Evolutionary conservation across 2,888 invertebrate genomes (phyloP).

Genomic region (Drosophila pseudotalamancana): DNA sequence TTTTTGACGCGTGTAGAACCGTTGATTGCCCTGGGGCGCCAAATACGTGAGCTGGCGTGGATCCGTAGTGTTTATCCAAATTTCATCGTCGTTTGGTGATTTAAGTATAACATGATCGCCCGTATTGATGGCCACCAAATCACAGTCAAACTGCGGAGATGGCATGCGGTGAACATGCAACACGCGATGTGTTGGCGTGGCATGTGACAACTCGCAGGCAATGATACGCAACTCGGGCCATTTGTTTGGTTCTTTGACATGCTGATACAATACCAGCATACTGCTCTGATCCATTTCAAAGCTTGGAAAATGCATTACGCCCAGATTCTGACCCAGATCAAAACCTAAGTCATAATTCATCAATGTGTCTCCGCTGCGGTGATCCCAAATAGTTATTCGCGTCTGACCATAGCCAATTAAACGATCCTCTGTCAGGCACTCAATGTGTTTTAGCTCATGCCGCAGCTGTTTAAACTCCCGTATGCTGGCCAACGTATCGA

Average conservation of each 20-base stretch:
- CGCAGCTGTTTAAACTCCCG: conserved; percentile 82
- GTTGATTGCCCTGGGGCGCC: conserved; percentile 57
- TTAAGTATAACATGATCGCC: conserved; percentile 80
- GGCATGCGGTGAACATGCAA: conserved; percentile 76
- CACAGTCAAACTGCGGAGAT: conserved; percentile 66
- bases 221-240: conserved; percentile 74
- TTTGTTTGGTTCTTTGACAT: conserved; percentile 33
- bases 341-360: conserved; percentile 82
- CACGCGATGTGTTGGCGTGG: conserved; percentile 78
- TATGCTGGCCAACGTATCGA: conserved; percentile 83
- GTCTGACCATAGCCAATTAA: conserved; percentile 82
- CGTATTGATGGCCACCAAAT: conserved; percentile 72
- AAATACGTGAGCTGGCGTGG: conserved; percentile 74
- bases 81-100: conserved; percentile 71
- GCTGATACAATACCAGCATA: conserved; percentile 75
- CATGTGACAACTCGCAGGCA: conserved; percentile 81
- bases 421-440: conserved; percentile 82
- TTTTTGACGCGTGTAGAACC: conserved; percentile 78
- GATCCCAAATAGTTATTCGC: conserved; percentile 83
- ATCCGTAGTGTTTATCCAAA: conserved; percentile 81
- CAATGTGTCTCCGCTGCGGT: conserved; percentile 83
- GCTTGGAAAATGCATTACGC: conserved; percentile 79
- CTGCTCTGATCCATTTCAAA: conserved; percentile 80
- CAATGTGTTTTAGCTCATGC: conserved; percentile 79
- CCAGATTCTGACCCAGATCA: conserved; percentile 79